Evolutionary conservation across 1,140 invertebrate species (phyloP).

Genomic region (Geopemphigus sp.): DNA sequence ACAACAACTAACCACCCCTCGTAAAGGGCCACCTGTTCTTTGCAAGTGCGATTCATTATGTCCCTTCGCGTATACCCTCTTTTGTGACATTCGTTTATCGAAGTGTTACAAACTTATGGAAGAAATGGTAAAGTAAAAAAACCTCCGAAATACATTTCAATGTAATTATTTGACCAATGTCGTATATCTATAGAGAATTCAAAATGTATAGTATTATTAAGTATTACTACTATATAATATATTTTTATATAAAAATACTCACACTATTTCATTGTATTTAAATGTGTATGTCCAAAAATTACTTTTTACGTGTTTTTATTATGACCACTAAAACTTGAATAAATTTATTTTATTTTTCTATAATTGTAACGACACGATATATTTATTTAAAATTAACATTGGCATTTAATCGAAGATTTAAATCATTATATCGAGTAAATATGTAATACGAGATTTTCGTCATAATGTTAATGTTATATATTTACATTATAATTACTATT

Average conservation of each 20-base stretch:
- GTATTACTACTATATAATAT: not conserved
- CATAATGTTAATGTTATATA: not conserved
- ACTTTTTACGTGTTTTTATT: not conserved
- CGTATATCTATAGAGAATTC: not conserved
- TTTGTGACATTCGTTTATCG: conserved; percentile 39
- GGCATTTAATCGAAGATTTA: no score
- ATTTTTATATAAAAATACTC: not conserved
- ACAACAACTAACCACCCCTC: conserved; percentile 38
- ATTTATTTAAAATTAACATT: no score
- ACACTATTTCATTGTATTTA: not conserved
- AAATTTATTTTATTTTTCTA: not conserved
- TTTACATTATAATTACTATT: not conserved
- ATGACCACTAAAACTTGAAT: not conserved
- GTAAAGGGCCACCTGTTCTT: conserved; percentile 47
- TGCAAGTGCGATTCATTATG: conserved; percentile 49
- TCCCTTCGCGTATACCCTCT: conserved; percentile 25
- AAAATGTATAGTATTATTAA: not conserved
- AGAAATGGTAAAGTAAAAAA: conserved; percentile 32
- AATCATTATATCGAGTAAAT: not conserved
- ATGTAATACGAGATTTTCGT: not conserved
- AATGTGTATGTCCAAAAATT: no score
- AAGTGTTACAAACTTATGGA: conserved; percentile 32
- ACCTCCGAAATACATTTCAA: conserved; percentile 13
- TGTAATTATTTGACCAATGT: conserved; percentile 15
- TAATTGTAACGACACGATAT: no score